Evolutionary conservation across 2,797 vertebrate genomes (phyloP), one percentile per base, ranked within the genome.

Genomic region (Xerus rutilus): DNA sequence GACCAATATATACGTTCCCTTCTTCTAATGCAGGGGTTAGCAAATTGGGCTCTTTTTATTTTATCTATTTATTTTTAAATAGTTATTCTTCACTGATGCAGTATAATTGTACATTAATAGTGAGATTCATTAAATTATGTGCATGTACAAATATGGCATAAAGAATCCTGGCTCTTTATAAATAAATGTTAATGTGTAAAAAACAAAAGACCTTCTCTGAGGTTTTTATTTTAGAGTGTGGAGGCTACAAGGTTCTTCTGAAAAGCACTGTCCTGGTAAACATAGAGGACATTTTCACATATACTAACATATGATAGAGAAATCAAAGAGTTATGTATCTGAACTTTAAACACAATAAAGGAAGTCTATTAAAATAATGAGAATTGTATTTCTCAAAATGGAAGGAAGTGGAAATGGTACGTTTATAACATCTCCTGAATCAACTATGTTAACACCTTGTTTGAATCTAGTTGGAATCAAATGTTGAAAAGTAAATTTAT

Each of bases 281-380:
- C n/a, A 82, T 20, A 78, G 6, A 72, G 25, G 35, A 11, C 28
- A 90, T 84, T 90, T 96, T 87, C 43, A 91, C 4, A 86, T 9
- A 10, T 47, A 69, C 35, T 86, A 83, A 57, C 87, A 92, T 91
- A 69, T 25, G 77, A 67, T 7, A 72, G 7, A 85, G n/a, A 84
- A 89, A 85, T 59, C 20, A 92, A 85, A n/a, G 8, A 30, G 47
- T 83, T 32, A 49, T 88, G 35, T 62, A 91, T 20, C 47, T 87
- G n/a, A 90, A 62, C 43, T 90, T 92, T 78, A 89, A 94, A 59
- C 12, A 81, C 23, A 72, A 89, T 62, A 84, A 92, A 93, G 21
- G 18, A 70, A 18, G 1, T 45, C 59, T 87, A 21, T 81, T 87
- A 92, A 81, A 89, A 82, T 49, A 35, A 45, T 28, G 93, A 88